These are phyloP conservation scores for Globodera ellingtonae DNA, from an alignment of 1,140 invertebrate species.

Conservation along the genomic window DNA sequence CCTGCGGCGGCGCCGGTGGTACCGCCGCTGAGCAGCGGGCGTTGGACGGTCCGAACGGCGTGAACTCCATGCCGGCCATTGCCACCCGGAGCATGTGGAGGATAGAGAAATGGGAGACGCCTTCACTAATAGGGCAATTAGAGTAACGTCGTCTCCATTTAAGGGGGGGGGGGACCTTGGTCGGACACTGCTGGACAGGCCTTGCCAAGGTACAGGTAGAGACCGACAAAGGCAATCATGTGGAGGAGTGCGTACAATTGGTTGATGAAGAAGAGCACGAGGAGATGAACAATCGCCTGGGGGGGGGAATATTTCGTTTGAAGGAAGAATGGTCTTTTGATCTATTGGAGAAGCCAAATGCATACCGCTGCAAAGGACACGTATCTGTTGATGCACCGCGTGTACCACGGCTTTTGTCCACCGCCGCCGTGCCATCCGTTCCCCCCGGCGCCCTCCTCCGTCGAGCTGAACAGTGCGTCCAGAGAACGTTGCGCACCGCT, in stretches of 20 bases:
- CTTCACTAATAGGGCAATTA: constrained; percentile 33
- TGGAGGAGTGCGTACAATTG: constrained; percentile 86
- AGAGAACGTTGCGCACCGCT: constrained; percentile 73
- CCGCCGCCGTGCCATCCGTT: constrained; percentile 66
- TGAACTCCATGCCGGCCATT: constrained; percentile 42
- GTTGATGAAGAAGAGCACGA: constrained; percentile 88
- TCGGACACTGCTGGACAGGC: constrained; percentile 87
- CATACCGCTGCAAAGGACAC: constrained; percentile 34
- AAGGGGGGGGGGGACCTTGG: constrained; percentile 73
- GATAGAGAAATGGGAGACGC: constrained; percentile 62
- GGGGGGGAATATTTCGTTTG: constrained; percentile 12
- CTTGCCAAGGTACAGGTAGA: constrained; percentile 89
- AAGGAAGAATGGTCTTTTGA: too few species aligned
- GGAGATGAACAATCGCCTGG: constrained; percentile 80
- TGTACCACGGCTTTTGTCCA: constrained; percentile 35
- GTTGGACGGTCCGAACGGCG: constrained; percentile 70
- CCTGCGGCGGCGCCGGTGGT: constrained; percentile 71
- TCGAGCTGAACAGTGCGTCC: constrained; percentile 74
- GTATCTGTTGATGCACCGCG: constrained; percentile 57
- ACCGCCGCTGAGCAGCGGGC: constrained; percentile 74
- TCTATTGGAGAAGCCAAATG: too few species aligned
- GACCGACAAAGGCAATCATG: constrained; percentile 77
- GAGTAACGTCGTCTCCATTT: neutral
- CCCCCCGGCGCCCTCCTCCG: constrained; percentile 68
- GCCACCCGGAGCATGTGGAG: constrained; percentile 72